phyloP scores from a whole-genome alignment of 92 coral and sea anemone genomes.

The Parazoanthus swiftii region DNA sequence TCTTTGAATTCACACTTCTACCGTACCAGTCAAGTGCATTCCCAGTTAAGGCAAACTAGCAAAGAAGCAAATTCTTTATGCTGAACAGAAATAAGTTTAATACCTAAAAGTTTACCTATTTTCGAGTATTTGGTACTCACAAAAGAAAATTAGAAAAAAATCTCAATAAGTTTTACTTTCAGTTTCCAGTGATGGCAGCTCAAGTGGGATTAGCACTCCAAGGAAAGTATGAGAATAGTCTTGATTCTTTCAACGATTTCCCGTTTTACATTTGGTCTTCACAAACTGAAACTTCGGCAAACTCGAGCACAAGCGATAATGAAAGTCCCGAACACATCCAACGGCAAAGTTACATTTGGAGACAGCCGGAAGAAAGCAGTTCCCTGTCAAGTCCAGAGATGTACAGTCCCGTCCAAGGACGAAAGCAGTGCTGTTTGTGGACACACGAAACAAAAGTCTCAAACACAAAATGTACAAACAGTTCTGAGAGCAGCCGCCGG shows the following conservation, averaged over 20 bases:
- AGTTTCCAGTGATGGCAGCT: constrained; percentile 19
- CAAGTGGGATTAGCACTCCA: constrained; percentile 41
- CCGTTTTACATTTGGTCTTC: constrained; percentile 37
- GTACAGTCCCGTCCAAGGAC: not conserved
- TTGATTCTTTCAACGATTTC: constrained; percentile 33
- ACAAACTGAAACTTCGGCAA: constrained; percentile 4
- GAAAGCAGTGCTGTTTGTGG: constrained; percentile 1
- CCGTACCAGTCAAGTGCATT: not conserved
- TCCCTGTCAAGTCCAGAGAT: constrained; percentile 9
- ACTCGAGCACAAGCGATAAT: constrained; percentile 17
- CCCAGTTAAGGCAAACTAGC: not conserved
- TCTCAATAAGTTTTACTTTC: not conserved
- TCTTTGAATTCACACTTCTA: not conserved
- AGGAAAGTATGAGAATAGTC: constrained; percentile 21
- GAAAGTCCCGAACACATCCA: constrained; percentile 9
- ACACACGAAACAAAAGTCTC: constrained; percentile 23
- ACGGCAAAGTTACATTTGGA: not conserved
- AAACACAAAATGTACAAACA: not conserved
- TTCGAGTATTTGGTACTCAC: not conserved
- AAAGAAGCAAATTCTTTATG: not conserved
- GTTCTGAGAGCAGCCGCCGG: constrained; percentile 54
- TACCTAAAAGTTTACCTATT: too few relatives aligned
- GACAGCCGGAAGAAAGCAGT: not conserved
- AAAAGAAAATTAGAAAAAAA: not conserved
- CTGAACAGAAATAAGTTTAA: not conserved